Evolutionary conservation across 2,113 vertebrate species (phyloP), one percentile per base, ranked within the genome.

Genomic region (Pyxicephalus adspersus): DNA sequence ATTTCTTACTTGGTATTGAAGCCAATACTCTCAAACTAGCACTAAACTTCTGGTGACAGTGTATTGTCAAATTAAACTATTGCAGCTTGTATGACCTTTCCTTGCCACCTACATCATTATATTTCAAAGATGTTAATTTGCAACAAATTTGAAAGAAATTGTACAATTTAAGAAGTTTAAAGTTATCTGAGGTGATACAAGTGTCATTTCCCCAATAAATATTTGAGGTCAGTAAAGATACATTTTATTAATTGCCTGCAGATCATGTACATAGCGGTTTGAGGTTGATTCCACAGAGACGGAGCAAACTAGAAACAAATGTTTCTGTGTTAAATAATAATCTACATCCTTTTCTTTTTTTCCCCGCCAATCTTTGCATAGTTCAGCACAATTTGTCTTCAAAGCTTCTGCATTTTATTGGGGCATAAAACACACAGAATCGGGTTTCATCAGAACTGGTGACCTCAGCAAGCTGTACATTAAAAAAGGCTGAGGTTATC

Each of bases 311-410:
- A 65, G 61, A 73, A 81, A 65, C 79, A 81, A 81, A 81, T 81
- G 79, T 71, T 80, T 71, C 78, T 63, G 71, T 80, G 78, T 74
- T 65, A 81, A 81, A 52, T 65, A 74, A 74, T 74, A 74, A 81
- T 73, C 79, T 74, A 73, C 29, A 73, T 74, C 60, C 68, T 65
- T 58, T 74, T 51, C 79, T 65, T 22, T 57, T 74, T 71, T 54
- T n/a, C n/a, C 61, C 79, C 50, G 26, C 19, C 58, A 74, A 70
- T 31, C 68, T 57, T 74, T 74, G 79, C 79, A 65, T 38, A 65
- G 50, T 20, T 74, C 79, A 74, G 70, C 79, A 81, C 54, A 74
- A 81, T 74, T 55, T 65, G 31, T 64, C 79, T 81, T 81, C 79
- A 81, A 81, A 81, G 68, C 26, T 38, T 73, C 18, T 22, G 64